Percentiles rank a stretch among this genome's conserved stretches.
Evolutionary conservation across 2,113 vertebrate species (phyloP).

Genomic region (Bos indicus): DNA sequence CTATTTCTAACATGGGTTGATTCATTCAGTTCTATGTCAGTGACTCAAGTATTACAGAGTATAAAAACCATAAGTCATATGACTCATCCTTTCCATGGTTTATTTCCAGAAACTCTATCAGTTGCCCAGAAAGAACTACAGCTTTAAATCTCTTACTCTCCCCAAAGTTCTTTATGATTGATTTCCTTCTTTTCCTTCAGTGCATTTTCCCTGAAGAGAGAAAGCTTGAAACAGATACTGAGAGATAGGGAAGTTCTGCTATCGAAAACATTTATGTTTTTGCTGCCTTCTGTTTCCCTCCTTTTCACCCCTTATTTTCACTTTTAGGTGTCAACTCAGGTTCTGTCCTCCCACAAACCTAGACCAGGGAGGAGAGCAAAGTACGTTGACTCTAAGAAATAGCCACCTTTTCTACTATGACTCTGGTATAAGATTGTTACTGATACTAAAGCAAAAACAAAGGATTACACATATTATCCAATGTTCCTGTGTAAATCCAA

Average conservation of each 20-base stretch:
- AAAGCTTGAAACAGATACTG: background rate
- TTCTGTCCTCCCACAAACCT: background rate
- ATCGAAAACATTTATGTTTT: background rate
- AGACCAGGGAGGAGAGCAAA: too few species aligned
- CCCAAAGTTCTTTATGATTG: background rate
- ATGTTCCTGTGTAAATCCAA: slow-evolving; percentile 50
- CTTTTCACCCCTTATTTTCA: background rate
- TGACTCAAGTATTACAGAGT: background rate
- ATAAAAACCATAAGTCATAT: background rate
- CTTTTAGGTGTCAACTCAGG: background rate
- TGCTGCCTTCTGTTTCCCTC: background rate
- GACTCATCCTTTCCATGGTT: background rate
- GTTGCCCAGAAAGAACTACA: slow-evolving; percentile 29
- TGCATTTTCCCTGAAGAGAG: background rate
- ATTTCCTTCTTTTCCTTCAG: background rate
- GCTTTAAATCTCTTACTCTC: background rate
- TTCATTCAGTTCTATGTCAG: background rate
- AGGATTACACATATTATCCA: slow-evolving; percentile 12
- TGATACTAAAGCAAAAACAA: slow-evolving; percentile 18
- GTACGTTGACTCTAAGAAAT: background rate
- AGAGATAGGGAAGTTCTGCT: background rate
- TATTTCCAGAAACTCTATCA: background rate
- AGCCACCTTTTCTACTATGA: background rate
- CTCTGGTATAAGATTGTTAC: slow-evolving; percentile 15
- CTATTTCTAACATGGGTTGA: background rate